Base-by-base conservation (phyloP, 2,888 invertebrate genomes). In the Cloeon dipterum region DNA sequence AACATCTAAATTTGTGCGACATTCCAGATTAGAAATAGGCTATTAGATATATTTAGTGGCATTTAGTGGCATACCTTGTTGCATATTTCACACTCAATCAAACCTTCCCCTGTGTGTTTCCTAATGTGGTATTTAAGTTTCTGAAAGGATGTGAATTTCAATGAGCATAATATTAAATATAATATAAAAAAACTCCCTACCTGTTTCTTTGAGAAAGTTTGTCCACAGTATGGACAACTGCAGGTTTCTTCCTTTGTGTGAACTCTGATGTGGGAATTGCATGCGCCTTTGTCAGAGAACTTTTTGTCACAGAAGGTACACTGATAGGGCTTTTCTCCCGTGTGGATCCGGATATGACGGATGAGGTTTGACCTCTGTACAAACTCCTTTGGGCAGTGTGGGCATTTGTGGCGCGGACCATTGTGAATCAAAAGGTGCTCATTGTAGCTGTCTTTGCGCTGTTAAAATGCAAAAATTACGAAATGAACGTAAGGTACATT, bases 1-100 rank as follows among this genome's bases (percentile, higher is more conserved):
- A 66, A 66, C 43, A 62, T 63, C 65, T 65, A 49, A 20, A 49
- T n/a, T 4, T 2, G 8, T 34, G 18, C 20, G 19, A 2, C 20
- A 34, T 13, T 19, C 5, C 11, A 20, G 34, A 2, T 20, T 11
- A 21, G 3, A 26, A 35, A 18, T 34, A 19, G 3, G 2, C n/a
- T 8, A 11, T 17, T 8, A 4, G 17, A 5, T 5, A 42, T 38
- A 34, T 40, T 40, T 29, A n/a, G n/a, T n/a, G n/a, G n/a, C n/a
- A n/a, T n/a, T n/a, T n/a, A n/a, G n/a, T n/a, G n/a, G n/a, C n/a
- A n/a, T n/a, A 46, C 46, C 40, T 46, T 46, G 26, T 42, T 41
- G 40, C 49, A 49, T 11, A 47, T 42, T 29, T 46, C 47, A 39
- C 49, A 49, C 33, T 42, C 42, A 20, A 49, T 43, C 19, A 49